Conservation (phyloP, 2,797 vertebrate genomes). For the Falco concolor region DNA sequence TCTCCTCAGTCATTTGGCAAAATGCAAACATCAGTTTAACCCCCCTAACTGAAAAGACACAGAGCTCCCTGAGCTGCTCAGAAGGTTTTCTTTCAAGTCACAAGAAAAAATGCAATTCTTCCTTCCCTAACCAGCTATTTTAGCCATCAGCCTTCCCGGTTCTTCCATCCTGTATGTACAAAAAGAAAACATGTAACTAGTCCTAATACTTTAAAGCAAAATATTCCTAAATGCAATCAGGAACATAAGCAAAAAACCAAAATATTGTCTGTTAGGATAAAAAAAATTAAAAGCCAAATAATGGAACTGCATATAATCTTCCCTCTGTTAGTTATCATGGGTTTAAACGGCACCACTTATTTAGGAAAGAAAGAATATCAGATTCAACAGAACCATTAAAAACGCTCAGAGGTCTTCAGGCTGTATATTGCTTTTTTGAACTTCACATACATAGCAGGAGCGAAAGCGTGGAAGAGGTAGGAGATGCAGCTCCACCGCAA, state of each 20-base stretch:
- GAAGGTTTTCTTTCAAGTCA: background rate
- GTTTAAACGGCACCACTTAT: background rate
- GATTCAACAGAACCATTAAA: background rate
- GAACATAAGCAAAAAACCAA: background rate
- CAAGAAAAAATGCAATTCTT: background rate
- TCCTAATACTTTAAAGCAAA: background rate
- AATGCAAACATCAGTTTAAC: background rate
- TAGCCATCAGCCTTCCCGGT: background rate
- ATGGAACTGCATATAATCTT: background rate
- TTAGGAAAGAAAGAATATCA: background rate
- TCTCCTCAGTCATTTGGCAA: background rate
- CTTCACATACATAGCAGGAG: background rate
- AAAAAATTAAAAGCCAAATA: background rate
- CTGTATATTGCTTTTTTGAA: background rate
- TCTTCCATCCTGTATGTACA: background rate
- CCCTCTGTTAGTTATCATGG: accelerated
- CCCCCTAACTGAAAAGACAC: accelerated
- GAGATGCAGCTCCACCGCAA: background rate
- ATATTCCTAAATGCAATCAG: background rate
- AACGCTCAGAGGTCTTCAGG: background rate
- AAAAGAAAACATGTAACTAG: background rate
- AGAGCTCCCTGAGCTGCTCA: background rate
- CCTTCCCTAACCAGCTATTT: background rate
- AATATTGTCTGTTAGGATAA: background rate
- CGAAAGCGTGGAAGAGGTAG: background rate